Evolutionary conservation across 2,888 invertebrate genomes (phyloP).

Genomic region (Odontomyia ornata): DNA sequence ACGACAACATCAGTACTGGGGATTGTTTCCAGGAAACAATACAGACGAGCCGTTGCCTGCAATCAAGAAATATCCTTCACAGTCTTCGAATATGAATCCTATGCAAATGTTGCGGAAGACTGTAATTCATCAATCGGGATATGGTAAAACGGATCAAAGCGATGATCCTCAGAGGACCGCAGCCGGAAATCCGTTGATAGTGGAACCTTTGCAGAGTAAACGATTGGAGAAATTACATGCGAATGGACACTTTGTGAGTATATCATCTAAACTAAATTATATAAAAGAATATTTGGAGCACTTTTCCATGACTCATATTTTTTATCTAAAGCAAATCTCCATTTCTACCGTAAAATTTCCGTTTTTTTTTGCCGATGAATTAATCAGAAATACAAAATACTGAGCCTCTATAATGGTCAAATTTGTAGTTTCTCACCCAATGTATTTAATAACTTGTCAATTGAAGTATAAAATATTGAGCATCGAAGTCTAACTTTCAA

Average conservation of each 20-base stretch:
- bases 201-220: conserved; percentile 46
- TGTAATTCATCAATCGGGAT: conserved; percentile 34
- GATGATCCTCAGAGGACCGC: conserved; percentile 47
- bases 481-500: no score
- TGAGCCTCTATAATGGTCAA: no score
- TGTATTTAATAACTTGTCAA: no score
- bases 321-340: no score
- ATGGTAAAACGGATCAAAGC: conserved; percentile 36
- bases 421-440: no score
- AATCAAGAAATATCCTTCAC: conserved; percentile 19
- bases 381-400: no score
- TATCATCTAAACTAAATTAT: no score
- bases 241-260: conserved; percentile 47
- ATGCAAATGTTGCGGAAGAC: conserved; percentile 43
- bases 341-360: no score
- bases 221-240: conserved; percentile 45
- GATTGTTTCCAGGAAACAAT: background rate
- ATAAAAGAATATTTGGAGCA: no score
- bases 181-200: conserved; percentile 27
- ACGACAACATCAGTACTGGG: background rate
- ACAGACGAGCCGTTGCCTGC: conserved; percentile 13
- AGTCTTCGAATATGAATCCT: conserved; percentile 45
- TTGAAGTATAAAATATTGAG: no score
- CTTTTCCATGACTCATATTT: no score
- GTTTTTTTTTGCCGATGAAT: no score